These are phyloP conservation scores for Amphipyra tragopoginis DNA, from an alignment of 2,888 invertebrate species.

Conservation along the genomic window DNA sequence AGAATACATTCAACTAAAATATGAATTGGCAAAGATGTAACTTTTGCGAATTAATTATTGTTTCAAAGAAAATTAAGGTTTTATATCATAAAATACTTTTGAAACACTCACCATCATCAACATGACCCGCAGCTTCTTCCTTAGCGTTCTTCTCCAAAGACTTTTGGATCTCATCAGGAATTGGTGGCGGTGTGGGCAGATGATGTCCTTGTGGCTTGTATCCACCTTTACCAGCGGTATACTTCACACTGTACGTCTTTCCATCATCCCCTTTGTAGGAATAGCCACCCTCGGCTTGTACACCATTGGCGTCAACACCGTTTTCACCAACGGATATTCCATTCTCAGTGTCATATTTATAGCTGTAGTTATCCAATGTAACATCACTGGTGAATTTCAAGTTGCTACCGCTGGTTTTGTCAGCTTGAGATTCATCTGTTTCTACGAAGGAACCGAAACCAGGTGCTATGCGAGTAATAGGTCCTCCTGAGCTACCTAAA, in stretches of 20 bases:
- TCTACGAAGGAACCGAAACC: constrained; percentile 35
- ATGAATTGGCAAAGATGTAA: no score
- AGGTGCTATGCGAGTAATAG: constrained; percentile 42
- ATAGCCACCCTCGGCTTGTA: constrained; percentile 78
- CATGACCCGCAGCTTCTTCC: constrained; percentile 80
- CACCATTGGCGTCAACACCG: constrained; percentile 74
- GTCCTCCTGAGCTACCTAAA: constrained; percentile 46
- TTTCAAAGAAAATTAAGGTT: no score
- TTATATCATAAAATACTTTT: no score
- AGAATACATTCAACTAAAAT: no score
- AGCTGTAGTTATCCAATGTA: constrained; percentile 73
- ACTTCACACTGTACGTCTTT: constrained; percentile 79
- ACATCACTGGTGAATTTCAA: constrained; percentile 76
- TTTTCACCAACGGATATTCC: constrained; percentile 80
- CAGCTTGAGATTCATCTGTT: constrained; percentile 11
- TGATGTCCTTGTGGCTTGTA: constrained; percentile 79
- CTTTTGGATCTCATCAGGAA: constrained; percentile 78
- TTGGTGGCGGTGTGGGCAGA: constrained; percentile 81
- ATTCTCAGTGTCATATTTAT: constrained; percentile 80
- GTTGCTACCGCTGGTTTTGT: constrained; percentile 68
- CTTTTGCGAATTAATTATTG: no score
- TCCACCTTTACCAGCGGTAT: constrained; percentile 80
- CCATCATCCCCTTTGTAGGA: constrained; percentile 83
- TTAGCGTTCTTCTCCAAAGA: constrained; percentile 80
- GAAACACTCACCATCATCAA: constrained; percentile 80